A percentile compares a stretch with the other conserved stretches of the same genome.
Conservation (phyloP, 2,797 vertebrate species). For the Meda fulgida region DNA sequence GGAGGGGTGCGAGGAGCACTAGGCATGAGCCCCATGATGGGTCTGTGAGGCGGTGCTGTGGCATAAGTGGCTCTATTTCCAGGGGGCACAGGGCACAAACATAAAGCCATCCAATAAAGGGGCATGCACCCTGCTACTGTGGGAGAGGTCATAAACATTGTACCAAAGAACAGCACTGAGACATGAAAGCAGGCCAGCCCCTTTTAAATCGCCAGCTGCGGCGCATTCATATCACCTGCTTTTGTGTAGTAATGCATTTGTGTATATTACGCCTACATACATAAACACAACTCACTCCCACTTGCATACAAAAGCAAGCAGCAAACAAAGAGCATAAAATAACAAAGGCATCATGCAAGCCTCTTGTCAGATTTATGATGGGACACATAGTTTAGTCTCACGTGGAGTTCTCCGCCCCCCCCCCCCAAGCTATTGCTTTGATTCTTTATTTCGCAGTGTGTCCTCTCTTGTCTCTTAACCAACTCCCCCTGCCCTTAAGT, state of each 20-base stretch:
- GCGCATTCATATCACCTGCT: conserved; percentile 58
- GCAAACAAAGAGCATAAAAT: conserved; percentile 52
- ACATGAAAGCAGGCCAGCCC: conserved; percentile 10
- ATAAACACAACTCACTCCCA: conserved; percentile 52
- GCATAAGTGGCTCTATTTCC: conserved; percentile 59
- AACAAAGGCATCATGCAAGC: conserved; percentile 68
- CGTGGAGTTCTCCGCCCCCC: conserved; percentile 75
- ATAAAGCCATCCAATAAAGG: conserved; percentile 46
- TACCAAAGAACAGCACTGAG: conserved; percentile 34
- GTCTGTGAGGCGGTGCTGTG: conserved; percentile 59
- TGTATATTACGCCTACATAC: conserved; percentile 55
- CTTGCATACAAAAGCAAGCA: conserved; percentile 63
- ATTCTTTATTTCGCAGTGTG: conserved; percentile 79
- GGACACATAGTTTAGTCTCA: conserved; percentile 75
- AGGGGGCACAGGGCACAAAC: conserved; percentile 30
- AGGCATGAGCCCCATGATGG: conserved; percentile 64
- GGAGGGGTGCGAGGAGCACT: conserved; percentile 71
- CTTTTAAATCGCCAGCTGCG: conserved; percentile 49
- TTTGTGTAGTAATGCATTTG: conserved; percentile 52
- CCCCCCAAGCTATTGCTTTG: conserved; percentile 74
- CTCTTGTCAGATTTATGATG: conserved; percentile 70
- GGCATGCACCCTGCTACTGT: conserved; percentile 47
- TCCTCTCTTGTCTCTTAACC: conserved; percentile 60
- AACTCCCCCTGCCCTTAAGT: conserved; percentile 78
- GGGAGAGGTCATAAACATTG: conserved; percentile 57